Conservation (phyloP, 2,113 vertebrate genomes). For the Zapus hudsonius region DNA sequence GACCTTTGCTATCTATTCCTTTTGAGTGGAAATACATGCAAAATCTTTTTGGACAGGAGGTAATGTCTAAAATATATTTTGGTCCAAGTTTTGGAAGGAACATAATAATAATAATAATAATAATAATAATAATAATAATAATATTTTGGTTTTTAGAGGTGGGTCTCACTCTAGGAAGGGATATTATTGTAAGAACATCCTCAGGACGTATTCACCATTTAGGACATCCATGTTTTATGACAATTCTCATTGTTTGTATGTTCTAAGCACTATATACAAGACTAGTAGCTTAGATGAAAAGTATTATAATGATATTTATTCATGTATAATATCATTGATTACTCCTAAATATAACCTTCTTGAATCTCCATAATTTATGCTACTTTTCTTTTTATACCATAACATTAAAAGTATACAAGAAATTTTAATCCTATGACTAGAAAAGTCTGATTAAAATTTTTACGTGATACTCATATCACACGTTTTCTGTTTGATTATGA, state of each 20-base stretch:
- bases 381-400: not conserved
- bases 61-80: not conserved
- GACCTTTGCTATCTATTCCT: not conserved
- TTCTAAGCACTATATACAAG: not conserved
- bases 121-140: too few relatives aligned
- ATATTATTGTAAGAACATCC: conserved; percentile 28
- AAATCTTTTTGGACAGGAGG: not conserved
- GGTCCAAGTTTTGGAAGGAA: not conserved
- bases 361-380: not conserved
- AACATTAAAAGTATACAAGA: not conserved
- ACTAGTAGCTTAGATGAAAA: not conserved
- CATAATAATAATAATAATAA: too few relatives aligned
- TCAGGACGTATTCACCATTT: not conserved
- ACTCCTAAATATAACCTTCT: not conserved
- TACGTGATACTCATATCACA: not conserved
- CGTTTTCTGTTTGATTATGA: conserved; percentile 7
- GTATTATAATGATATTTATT: not conserved
- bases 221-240: not conserved
- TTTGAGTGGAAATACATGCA: not conserved
- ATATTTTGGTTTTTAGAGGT: too few relatives aligned
- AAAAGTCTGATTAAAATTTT: conserved; percentile 16
- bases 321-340: not conserved
- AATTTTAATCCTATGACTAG: not conserved
- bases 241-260: not conserved
- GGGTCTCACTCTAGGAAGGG: too few relatives aligned